These are phyloP conservation scores for Drosophila varians DNA, from an alignment of 1,140 invertebrate genomes.

Conservation along the genomic window DNA sequence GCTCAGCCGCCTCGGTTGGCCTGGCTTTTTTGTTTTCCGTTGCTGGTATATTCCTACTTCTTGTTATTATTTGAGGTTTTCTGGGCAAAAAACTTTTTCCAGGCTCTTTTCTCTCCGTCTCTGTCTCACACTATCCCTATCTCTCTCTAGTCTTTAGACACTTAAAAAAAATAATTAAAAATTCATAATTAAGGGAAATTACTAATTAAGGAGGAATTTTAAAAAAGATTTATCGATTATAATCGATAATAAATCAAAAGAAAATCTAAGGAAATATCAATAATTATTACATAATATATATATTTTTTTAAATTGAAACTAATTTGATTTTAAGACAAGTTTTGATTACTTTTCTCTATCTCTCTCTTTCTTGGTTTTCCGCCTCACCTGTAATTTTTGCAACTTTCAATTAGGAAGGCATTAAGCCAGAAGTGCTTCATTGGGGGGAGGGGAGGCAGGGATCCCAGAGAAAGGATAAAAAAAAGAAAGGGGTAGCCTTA, in stretches of 20 bases:
- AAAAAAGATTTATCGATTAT: too few relatives aligned
- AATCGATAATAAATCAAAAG: too few relatives aligned
- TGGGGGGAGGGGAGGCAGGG: neutral
- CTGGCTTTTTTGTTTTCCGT: constrained; percentile 40
- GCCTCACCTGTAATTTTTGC: constrained; percentile 76
- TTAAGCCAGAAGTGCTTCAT: constrained; percentile 79
- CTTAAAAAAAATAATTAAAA: neutral
- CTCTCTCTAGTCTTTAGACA: neutral
- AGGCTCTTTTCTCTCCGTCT: constrained; percentile 14
- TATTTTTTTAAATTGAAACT: neutral
- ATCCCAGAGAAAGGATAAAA: neutral
- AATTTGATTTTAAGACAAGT: neutral
- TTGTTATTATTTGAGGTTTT: constrained; percentile 73
- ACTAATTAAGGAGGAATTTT: too few relatives aligned
- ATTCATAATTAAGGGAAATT: neutral
- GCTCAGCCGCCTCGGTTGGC: constrained; percentile 14
- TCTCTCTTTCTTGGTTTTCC: neutral
- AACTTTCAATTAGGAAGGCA: constrained; percentile 82
- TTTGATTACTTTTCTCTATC: neutral
- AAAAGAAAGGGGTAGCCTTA: constrained; percentile 13
- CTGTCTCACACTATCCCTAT: neutral
- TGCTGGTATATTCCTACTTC: constrained; percentile 28
- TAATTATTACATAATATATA: too few relatives aligned
- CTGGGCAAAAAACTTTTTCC: constrained; percentile 44
- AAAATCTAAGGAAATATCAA: too few relatives aligned